phyloP scores from a whole-genome alignment of 2,797 vertebrate species.

The Sebastes kiyomatsui region DNA sequence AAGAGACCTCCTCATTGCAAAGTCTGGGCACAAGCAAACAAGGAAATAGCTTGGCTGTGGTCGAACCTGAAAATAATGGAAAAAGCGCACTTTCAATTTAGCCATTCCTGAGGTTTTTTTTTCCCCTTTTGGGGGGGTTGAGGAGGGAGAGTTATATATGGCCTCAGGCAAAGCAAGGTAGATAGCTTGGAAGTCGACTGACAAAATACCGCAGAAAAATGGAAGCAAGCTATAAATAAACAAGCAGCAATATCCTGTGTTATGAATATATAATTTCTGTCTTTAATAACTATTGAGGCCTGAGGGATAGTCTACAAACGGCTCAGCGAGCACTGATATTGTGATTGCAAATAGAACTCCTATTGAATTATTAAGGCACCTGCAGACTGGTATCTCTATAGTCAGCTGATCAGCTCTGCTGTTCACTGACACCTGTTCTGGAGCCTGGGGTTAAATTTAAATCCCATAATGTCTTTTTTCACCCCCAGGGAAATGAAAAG shows the following conservation, averaged over 20 bases:
- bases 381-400: slow-evolving; percentile 58
- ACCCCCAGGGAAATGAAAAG: not conserved
- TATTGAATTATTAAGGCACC: slow-evolving; percentile 85
- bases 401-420: slow-evolving; percentile 57
- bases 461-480: not conserved
- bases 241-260: slow-evolving; percentile 93
- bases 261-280: slow-evolving; percentile 96
- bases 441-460: slow-evolving; percentile 27
- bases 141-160: slow-evolving; percentile 56
- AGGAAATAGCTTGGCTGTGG: slow-evolving; percentile 76
- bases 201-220: slow-evolving; percentile 90
- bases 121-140: not conserved
- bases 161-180: slow-evolving; percentile 84
- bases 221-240: slow-evolving; percentile 94
- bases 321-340: slow-evolving; percentile 87
- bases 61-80: slow-evolving; percentile 86
- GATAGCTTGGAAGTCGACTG: slow-evolving; percentile 88
- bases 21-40: slow-evolving; percentile 76
- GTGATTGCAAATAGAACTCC: slow-evolving; percentile 80
- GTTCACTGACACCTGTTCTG: slow-evolving; percentile 44
- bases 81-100: slow-evolving; percentile 85
- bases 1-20: slow-evolving; percentile 67
- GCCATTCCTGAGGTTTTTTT: slow-evolving; percentile 74
- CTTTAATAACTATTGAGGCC: slow-evolving; percentile 92
- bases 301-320: slow-evolving; percentile 86